Conservation (phyloP, 2,888 invertebrate species). For the Meganola albula region DNA sequence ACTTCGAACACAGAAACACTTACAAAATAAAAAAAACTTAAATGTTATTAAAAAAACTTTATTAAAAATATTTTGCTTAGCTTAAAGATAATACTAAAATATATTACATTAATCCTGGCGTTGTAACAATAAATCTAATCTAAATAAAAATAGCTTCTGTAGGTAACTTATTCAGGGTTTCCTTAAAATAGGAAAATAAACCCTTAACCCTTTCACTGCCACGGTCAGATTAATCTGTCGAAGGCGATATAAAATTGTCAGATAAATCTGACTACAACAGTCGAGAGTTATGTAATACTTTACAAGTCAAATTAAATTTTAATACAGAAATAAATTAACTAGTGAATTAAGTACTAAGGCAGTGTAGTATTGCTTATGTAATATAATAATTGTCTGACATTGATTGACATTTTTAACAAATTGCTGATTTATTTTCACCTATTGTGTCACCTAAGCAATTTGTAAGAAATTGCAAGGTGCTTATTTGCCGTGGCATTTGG, state of each 20-base stretch:
- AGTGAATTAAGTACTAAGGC: constrained; percentile 24
- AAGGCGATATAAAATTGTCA: constrained; percentile 23
- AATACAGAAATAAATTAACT: constrained; percentile 47
- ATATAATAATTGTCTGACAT: no score
- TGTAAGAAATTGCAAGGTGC: no score
- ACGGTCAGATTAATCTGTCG: no score
- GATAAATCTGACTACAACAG: no score
- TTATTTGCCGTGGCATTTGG: no score
- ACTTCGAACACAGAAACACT: no score
- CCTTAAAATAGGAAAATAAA: constrained; percentile 34
- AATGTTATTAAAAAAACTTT: constrained; percentile 51
- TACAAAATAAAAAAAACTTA: no score
- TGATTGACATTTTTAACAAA: background rate
- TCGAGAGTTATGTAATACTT: constrained; percentile 36
- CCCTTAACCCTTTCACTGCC: no score
- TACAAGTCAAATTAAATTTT: constrained; percentile 30
- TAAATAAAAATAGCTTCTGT: constrained; percentile 36
- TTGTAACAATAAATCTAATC: constrained; percentile 38
- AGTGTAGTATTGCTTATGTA: no score
- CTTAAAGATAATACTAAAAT: constrained; percentile 48
- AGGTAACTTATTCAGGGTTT: constrained; percentile 59
- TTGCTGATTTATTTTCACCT: no score
- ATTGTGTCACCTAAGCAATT: no score
- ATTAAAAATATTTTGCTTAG: constrained; percentile 50
- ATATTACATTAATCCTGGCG: constrained; percentile 58